Percentiles rank a stretch among this genome's conserved stretches.
Conservation (phyloP, 2,113 vertebrate genomes). For the Lepisosteus oculatus region DNA sequence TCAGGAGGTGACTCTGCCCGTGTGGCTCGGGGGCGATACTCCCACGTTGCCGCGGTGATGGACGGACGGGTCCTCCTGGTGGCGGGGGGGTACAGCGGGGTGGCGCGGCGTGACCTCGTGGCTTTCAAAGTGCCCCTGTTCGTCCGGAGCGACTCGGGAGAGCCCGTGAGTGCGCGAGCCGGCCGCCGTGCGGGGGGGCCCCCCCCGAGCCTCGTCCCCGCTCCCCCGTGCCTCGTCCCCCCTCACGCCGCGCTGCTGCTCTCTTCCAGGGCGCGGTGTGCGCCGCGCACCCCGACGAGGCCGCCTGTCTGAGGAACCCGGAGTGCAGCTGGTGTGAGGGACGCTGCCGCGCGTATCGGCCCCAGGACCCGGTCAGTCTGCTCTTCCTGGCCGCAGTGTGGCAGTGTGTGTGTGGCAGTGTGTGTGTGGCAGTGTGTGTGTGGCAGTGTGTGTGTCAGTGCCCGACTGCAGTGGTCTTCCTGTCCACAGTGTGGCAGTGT, state of each 20-base stretch:
- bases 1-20: constrained; percentile 60
- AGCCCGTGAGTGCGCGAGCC: constrained; percentile 53
- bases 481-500: too few relatives aligned
- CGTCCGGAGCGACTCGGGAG: constrained; percentile 76
- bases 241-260: too few relatives aligned
- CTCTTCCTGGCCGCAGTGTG: not conserved
- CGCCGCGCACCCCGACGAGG: constrained; percentile 80
- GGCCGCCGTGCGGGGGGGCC: too few relatives aligned
- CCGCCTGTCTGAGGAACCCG: constrained; percentile 80
- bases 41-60: constrained; percentile 83
- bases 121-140: constrained; percentile 90
- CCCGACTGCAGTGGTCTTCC: too few relatives aligned
- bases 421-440: too few relatives aligned
- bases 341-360: constrained; percentile 79
- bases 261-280: constrained; percentile 73
- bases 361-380: constrained; percentile 63
- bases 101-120: constrained; percentile 77
- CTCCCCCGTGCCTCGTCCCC: too few relatives aligned
- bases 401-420: too few relatives aligned
- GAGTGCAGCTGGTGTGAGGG: constrained; percentile 88
- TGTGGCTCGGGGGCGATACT: constrained; percentile 71
- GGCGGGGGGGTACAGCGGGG: constrained; percentile 83
- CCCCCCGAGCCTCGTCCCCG: too few relatives aligned
- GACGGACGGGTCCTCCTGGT: constrained; percentile 82
- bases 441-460: too few relatives aligned